These are phyloP conservation scores for Calypte anna DNA, from an alignment of 2,113 vertebrate species.

Conservation along the genomic window DNA sequence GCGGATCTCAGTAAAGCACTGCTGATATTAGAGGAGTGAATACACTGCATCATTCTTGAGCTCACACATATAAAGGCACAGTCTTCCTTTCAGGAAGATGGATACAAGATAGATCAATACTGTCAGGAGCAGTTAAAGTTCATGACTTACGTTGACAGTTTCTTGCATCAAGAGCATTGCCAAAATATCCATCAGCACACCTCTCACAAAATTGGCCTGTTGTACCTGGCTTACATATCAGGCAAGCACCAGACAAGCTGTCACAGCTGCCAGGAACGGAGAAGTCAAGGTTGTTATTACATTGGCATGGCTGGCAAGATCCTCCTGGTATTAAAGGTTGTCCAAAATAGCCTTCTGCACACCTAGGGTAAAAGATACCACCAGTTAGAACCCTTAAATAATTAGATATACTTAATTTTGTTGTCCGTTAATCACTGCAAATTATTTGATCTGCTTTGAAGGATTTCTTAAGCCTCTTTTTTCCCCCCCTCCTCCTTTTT, in stretches of 20 bases:
- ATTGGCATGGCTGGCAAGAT: constrained; percentile 89
- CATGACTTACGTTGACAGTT: constrained; percentile 92
- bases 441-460: constrained; percentile 12
- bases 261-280: constrained; percentile 89
- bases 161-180: constrained; percentile 86
- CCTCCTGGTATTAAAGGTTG: constrained; percentile 85
- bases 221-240: constrained; percentile 90
- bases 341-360: constrained; percentile 92
- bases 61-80: constrained; percentile 1
- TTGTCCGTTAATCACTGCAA: background rate
- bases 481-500: background rate
- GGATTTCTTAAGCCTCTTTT: background rate
- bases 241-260: constrained; percentile 91
- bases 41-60: background rate
- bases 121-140: constrained; percentile 73
- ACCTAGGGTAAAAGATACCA: constrained; percentile 78
- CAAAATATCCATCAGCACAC: constrained; percentile 91
- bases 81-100: constrained; percentile 37
- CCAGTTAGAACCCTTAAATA: constrained; percentile 25
- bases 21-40: background rate
- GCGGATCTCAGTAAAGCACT: background rate
- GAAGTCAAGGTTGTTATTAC: constrained; percentile 92
- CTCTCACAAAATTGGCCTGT: constrained; percentile 85
- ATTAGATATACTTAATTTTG: constrained; percentile 29
- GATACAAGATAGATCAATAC: constrained; percentile 66